Conservation (phyloP, 2,888 invertebrate genomes). For the Dilophus febrilis region DNA sequence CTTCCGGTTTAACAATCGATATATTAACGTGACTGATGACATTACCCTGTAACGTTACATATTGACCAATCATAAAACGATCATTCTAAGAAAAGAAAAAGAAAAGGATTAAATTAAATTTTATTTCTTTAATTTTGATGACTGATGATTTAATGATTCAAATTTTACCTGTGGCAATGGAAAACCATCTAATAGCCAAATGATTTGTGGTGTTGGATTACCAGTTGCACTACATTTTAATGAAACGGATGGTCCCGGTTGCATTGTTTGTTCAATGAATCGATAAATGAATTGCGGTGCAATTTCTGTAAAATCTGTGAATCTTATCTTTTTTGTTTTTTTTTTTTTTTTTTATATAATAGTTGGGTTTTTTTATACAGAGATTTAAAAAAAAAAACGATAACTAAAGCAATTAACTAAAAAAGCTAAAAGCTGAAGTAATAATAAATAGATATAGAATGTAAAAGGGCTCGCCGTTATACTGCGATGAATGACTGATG, state of each 20-base stretch:
- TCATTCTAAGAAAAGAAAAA: slow-evolving; percentile 26
- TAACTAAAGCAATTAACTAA: too few relatives aligned
- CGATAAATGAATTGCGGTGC: slow-evolving; percentile 56
- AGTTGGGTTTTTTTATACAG: too few relatives aligned
- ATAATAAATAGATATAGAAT: too few relatives aligned
- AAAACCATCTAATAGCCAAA: slow-evolving; percentile 60
- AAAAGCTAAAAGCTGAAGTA: too few relatives aligned
- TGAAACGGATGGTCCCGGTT: slow-evolving; percentile 60
- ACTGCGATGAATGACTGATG: too few relatives aligned
- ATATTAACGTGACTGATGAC: slow-evolving; percentile 85
- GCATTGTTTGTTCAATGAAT: slow-evolving; percentile 61
- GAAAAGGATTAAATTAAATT: not conserved
- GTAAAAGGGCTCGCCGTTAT: too few relatives aligned
- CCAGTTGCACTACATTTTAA: slow-evolving; percentile 59
- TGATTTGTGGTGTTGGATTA: slow-evolving; percentile 60
- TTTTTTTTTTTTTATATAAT: too few relatives aligned
- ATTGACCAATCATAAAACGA: slow-evolving; percentile 74
- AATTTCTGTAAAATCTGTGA: slow-evolving; percentile 43
- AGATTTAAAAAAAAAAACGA: too few relatives aligned
- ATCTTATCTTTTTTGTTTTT: too few relatives aligned
- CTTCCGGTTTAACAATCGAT: slow-evolving; percentile 68
- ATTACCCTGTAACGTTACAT: slow-evolving; percentile 78
- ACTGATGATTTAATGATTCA: not conserved
- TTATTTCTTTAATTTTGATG: not conserved
- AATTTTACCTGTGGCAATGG: slow-evolving; percentile 37